Conservation (phyloP, 1,140 invertebrate species). For the Euwallacea similis region DNA sequence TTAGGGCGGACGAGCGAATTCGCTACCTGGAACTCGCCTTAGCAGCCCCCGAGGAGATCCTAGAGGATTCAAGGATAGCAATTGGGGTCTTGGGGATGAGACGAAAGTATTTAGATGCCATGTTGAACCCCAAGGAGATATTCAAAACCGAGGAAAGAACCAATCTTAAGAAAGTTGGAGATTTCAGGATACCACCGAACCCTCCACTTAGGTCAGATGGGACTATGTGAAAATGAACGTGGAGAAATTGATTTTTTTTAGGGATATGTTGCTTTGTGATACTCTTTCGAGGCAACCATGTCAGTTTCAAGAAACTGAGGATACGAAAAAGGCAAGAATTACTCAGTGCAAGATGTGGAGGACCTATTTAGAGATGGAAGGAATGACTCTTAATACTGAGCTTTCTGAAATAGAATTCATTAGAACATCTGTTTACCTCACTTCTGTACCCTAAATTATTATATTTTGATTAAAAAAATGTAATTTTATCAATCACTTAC, state of each 20-base stretch:
- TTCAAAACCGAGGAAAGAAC: constrained; percentile 40
- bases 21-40: constrained; percentile 47
- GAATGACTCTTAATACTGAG: constrained; percentile 4
- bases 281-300: constrained; percentile 37
- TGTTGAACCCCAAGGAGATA: constrained; percentile 46
- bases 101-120: constrained; percentile 44
- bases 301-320: constrained; percentile 39
- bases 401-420: background rate
- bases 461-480: background rate
- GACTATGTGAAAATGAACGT: background rate
- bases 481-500: constrained; percentile 32
- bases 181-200: constrained; percentile 36
- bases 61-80: constrained; percentile 44
- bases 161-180: constrained; percentile 40
- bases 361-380: constrained; percentile 35
- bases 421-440: constrained; percentile 1
- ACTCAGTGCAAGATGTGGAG: constrained; percentile 45
- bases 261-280: constrained; percentile 15
- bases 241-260: constrained; percentile 13
- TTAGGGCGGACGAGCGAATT: constrained; percentile 40
- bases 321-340: constrained; percentile 34
- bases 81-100: constrained; percentile 51
- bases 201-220: background rate
- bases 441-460: background rate
- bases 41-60: constrained; percentile 48